Base-by-base conservation (phyloP, 2,888 invertebrate species). In the Lasioglossum lativentre region DNA sequence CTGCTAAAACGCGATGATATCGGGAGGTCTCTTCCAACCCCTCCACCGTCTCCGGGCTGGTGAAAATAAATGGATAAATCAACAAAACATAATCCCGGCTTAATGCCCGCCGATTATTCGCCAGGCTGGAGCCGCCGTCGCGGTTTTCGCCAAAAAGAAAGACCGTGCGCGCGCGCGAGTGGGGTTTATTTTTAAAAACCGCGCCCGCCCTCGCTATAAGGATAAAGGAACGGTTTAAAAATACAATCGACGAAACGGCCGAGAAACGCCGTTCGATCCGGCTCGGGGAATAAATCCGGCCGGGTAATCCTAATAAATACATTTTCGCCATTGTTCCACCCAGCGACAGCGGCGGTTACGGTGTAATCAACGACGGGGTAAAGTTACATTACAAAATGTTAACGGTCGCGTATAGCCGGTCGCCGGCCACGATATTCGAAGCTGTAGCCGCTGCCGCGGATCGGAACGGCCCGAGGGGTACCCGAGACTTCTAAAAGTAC, bases 1-100 rank as follows among this genome's bases (percentile, higher is more conserved):
- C 78, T 86, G 90, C 77, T 90, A 85, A 90, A 90, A 85, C 78
- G 78, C 82, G 91, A 91, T 90, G 76, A 87, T 90, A 91, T 91
- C 91, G 84, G 45, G 68, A 30, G 34, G 16, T 8, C 30, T n/a
- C 56, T 56, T n/a, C 12, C 79, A 52, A 73, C 80, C 80, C 83
- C 72, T 80, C 75, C 45, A 66, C 73, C 56, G n/a, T 56, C 56
- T 56, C 56, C 56, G 12, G 27, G 16, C 75, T 78, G 82, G 71
- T 80, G 83, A 87, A 89, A 89, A 87, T 89, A 89, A 87, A 87
- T 73, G 80, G 78, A 82, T 76, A 83, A 79, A 88, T 88, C 83
- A 82, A 81, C 77, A 56, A 83, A n/a, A 83, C 80, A 68, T 88
- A 85, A 80, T 78, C 78, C 56, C 71, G 76, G 27, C 83, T 85